phyloP scores from a whole-genome alignment of 1,140 invertebrate species.

The Drosophila virilis region DNA sequence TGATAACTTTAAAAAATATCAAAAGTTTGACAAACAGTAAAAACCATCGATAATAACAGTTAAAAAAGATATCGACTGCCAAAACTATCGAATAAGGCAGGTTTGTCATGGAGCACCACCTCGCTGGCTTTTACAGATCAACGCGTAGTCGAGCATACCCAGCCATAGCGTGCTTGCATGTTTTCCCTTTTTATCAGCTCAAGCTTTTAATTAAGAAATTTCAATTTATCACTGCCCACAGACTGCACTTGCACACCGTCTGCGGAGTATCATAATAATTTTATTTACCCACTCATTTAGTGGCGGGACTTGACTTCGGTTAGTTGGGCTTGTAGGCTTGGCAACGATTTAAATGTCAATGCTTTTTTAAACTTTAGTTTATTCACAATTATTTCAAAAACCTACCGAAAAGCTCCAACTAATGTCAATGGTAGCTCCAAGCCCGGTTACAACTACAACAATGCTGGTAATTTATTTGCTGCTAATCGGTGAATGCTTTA shows the following conservation, averaged over 20 bases:
- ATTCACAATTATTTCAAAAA: neutral
- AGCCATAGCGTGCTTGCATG: neutral
- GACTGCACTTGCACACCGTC: conserved; percentile 42
- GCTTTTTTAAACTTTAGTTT: neutral
- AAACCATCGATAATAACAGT: too few species aligned
- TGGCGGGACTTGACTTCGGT: conserved; percentile 2
- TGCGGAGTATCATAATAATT: conserved; percentile 67
- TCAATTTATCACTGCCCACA: conserved; percentile 63
- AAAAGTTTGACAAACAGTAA: too few species aligned
- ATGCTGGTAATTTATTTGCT: conserved; percentile 1
- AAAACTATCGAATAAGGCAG: too few species aligned
- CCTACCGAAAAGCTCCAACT: neutral
- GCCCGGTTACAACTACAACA: neutral
- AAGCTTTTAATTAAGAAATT: conserved; percentile 82
- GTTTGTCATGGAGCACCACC: too few species aligned
- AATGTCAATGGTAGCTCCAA: neutral
- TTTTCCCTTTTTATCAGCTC: conserved; percentile 49
- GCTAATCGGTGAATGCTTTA: neutral
- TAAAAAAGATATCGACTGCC: too few species aligned
- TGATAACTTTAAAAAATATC: too few species aligned
- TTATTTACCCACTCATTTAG: conserved; percentile 69
- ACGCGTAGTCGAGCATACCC: neutral
- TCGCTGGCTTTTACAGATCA: neutral
- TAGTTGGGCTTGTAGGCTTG: neutral
- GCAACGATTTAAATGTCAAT: conserved; percentile 31